Conservation (phyloP, 1,140 invertebrate genomes). For the Branchinecta lynchi region DNA sequence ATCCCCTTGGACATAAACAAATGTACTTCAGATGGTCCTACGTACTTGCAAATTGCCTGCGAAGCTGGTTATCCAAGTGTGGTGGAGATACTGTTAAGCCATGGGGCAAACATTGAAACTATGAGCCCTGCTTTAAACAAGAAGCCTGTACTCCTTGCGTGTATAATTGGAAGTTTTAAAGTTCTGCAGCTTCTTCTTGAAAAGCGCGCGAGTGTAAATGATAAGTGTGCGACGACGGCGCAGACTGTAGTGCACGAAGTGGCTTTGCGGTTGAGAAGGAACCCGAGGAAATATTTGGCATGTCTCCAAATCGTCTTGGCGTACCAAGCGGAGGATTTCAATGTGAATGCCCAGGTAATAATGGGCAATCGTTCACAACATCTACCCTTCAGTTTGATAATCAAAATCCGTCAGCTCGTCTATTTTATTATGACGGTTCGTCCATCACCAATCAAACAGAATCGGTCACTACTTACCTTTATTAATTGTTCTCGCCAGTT, state of each 20-base stretch:
- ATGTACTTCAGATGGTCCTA: background rate
- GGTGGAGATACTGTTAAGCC: background rate
- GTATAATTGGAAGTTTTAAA: constrained; percentile 36
- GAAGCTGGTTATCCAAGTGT: background rate
- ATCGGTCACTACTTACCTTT: too few relatives aligned
- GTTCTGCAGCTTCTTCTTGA: constrained; percentile 41
- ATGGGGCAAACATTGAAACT: background rate
- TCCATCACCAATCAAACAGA: too few relatives aligned
- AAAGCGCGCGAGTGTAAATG: background rate
- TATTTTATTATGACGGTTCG: too few relatives aligned
- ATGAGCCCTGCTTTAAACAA: background rate
- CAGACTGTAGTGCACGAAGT: constrained; percentile 37
- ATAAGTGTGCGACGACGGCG: constrained; percentile 3
- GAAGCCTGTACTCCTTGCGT: background rate
- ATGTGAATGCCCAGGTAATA: background rate
- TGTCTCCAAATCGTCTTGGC: constrained; percentile 16
- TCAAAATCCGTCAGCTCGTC: too few relatives aligned
- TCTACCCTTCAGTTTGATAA: too few relatives aligned
- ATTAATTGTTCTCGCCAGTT: too few relatives aligned
- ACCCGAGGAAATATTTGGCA: constrained; percentile 10
- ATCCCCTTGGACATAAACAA: background rate
- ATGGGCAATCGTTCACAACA: too few relatives aligned
- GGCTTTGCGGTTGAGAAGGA: constrained; percentile 12
- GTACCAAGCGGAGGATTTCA: constrained; percentile 3
- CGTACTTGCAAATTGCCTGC: background rate